Base-by-base conservation (phyloP, 2,113 vertebrate genomes). In the Albula glossodonta region DNA sequence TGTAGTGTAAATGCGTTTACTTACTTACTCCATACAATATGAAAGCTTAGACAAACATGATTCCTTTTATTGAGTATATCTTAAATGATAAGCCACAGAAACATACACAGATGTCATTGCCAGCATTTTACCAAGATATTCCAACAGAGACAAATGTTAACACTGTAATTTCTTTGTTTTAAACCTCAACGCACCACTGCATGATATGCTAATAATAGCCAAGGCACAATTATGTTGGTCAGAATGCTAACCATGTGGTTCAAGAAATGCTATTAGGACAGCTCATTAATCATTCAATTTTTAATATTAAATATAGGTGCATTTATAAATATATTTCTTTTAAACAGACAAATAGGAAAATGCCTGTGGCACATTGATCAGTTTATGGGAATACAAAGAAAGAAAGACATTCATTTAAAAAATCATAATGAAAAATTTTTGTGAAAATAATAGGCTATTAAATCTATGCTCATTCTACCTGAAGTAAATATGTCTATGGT, bases 191-290 rank as follows among this genome's bases (percentile, higher is more conserved):
- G 31, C 31, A 41, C 31, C 31, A 1, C 31, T 41, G 31, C 31
- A 56, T 56, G 53, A 56, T 56, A 12, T 56, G 12, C 53, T 56
- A 56, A 9, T 56, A 78, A 66, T 82, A 66, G 78, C 5, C 83
- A 66, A 74, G 52, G 48, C 31, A 50, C 80, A 51, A 74, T 81
- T 87, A 77, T 41, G 70, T 41, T n/a, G 51, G 60, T 11, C 60
- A 63, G 60, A 15, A 11, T 17, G 60, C 17, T 63, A 15, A 63
- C 89, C 84, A 82, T 60, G 87, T 87, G 80, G 82, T 89, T 86
- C 89, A 91, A 84, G 70, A 86, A 87, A 91, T 92, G 93, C 93
- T 91, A 92, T 92, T 92, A 93, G 89, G 91, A 87, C 86, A 85
- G 78, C 82, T 52, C 90, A 70, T 89, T 87, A 90, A 89, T 83